These are phyloP conservation scores for Rhyacichthys aspro DNA, from an alignment of 2,797 vertebrate species.

Conservation along the genomic window DNA sequence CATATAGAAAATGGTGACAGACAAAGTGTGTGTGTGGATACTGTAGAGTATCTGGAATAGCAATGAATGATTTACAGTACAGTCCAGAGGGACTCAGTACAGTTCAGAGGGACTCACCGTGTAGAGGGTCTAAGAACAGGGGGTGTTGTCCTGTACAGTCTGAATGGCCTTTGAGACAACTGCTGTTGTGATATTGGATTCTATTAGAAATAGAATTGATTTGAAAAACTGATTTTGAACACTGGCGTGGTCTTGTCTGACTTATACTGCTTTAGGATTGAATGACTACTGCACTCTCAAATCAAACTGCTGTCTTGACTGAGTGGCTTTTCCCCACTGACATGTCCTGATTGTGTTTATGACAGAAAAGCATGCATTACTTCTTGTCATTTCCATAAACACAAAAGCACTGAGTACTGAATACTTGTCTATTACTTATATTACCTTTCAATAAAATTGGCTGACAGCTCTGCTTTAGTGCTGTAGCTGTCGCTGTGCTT, in stretches of 20 bases:
- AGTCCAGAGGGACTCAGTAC: too few relatives aligned
- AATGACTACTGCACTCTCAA: not conserved
- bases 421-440: constrained; percentile 4
- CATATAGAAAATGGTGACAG: too few relatives aligned
- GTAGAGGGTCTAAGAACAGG: too few relatives aligned
- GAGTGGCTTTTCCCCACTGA: not conserved
- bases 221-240: too few relatives aligned
- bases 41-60: too few relatives aligned
- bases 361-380: constrained; percentile 1
- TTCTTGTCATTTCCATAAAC: constrained; percentile 13
- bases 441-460: constrained; percentile 18
- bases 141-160: too few relatives aligned
- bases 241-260: not conserved
- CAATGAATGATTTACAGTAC: too few relatives aligned
- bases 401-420: constrained; percentile 3
- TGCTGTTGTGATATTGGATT: too few relatives aligned
- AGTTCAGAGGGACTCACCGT: too few relatives aligned
- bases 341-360: not conserved
- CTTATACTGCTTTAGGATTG: constrained; percentile 10
- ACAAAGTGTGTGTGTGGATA: too few relatives aligned
- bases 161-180: too few relatives aligned
- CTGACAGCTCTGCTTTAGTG: constrained; percentile 32
- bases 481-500: constrained; percentile 43
- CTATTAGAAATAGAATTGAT: too few relatives aligned
- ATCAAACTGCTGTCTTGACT: not conserved